Evolutionary conservation across 2,797 vertebrate species (phyloP).

Genomic region (Manis javanica): DNA sequence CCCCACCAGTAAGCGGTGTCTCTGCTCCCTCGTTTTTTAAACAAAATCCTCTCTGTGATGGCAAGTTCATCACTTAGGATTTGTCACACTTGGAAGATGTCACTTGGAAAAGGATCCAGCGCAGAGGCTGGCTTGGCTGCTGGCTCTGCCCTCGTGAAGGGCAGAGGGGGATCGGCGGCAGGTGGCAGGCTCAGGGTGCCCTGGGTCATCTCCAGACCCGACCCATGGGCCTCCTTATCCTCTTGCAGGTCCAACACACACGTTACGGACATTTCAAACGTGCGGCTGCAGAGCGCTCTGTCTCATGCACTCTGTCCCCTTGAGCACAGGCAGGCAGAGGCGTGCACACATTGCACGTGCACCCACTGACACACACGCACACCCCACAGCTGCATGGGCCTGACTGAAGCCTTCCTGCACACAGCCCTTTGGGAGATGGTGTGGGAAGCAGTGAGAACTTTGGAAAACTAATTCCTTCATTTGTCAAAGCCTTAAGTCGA

Average conservation of each 20-base stretch:
- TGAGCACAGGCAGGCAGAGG: background rate
- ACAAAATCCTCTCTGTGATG: background rate
- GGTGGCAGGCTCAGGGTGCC: background rate
- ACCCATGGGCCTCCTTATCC: background rate
- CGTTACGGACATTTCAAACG: background rate
- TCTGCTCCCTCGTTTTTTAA: background rate
- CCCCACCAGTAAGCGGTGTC: background rate
- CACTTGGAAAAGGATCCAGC: background rate
- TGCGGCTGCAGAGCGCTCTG: background rate
- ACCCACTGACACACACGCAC: too few relatives aligned
- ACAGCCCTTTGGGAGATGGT: background rate
- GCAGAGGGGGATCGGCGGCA: background rate
- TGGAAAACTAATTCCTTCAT: background rate
- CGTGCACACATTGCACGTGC: rapidly evolving
- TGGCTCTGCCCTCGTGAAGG: background rate
- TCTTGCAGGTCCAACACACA: background rate
- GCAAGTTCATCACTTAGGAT: background rate
- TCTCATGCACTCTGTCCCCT: background rate
- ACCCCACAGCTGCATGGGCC: background rate
- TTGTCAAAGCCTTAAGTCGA: background rate
- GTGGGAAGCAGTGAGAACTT: background rate
- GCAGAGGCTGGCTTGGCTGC: background rate
- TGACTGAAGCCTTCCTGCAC: background rate
- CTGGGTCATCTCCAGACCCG: background rate
- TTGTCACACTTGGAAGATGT: background rate